phyloP scores from a whole-genome alignment of 1,140 invertebrate genomes.

The Drosophila santomea region DNA sequence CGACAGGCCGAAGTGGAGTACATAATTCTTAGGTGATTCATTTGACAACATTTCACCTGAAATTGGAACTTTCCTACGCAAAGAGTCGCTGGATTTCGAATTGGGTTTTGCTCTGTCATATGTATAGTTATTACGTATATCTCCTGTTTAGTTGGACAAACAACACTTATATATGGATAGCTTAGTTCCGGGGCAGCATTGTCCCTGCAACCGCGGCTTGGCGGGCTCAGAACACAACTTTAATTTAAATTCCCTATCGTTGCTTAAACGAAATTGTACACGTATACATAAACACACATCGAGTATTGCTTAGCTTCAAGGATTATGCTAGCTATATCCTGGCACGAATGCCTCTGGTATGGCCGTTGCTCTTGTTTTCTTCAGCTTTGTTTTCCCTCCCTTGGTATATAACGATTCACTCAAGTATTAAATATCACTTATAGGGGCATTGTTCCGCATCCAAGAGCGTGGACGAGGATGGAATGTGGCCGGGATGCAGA shows the following conservation, averaged over 20 bases:
- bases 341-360: slow-evolving; percentile 17
- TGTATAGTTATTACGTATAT: slow-evolving; percentile 55
- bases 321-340: slow-evolving; percentile 53
- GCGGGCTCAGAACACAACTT: slow-evolving; percentile 42
- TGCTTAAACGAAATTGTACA: slow-evolving; percentile 58
- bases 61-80: slow-evolving; percentile 15
- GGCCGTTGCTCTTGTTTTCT: slow-evolving; percentile 10
- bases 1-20: slow-evolving; percentile 34
- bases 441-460: slow-evolving; percentile 44
- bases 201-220: slow-evolving; percentile 11
- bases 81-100: slow-evolving; percentile 1
- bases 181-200: slow-evolving; percentile 38
- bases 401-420: slow-evolving; percentile 49
- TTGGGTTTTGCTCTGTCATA: slow-evolving; percentile 1
- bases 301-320: slow-evolving; percentile 75
- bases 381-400: slow-evolving; percentile 4
- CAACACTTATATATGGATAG: slow-evolving; percentile 56
- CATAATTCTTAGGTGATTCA: slow-evolving; percentile 7
- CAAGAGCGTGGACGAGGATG: slow-evolving; percentile 1
- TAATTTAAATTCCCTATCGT: slow-evolving; percentile 59
- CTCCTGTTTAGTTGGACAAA: slow-evolving; percentile 42
- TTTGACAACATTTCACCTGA: slow-evolving; percentile 24
- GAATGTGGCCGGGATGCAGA: not conserved
- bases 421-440: slow-evolving; percentile 69
- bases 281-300: slow-evolving; percentile 65